These are phyloP conservation scores for Brachycybe producta DNA, from an alignment of 2,888 invertebrate species.

Conservation along the genomic window DNA sequence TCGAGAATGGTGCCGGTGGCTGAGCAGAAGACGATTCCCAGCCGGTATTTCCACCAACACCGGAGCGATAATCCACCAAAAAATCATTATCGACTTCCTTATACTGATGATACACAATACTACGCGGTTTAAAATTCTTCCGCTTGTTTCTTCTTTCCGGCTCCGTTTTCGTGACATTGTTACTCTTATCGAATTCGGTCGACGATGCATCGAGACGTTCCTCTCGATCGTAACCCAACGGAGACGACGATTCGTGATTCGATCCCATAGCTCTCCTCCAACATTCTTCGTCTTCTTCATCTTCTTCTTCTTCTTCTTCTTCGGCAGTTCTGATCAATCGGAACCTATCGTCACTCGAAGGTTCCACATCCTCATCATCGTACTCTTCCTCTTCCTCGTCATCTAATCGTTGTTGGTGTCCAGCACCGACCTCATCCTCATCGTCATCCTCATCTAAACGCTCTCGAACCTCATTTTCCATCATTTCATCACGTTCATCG, in stretches of 20 bases:
- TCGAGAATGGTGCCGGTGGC: background rate
- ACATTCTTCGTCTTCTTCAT: too few relatives aligned
- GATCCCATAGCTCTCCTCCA: background rate
- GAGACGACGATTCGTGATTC: too few relatives aligned
- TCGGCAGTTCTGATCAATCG: too few relatives aligned
- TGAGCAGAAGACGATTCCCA: background rate
- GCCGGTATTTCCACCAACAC: background rate
- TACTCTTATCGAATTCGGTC: too few relatives aligned
- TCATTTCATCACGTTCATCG: background rate
- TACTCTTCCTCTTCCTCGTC: background rate
- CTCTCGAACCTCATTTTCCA: background rate
- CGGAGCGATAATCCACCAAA: background rate
- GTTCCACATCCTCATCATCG: background rate
- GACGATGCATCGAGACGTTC: too few relatives aligned
- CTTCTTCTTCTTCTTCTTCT: too few relatives aligned
- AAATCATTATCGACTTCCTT: constrained; percentile 17
- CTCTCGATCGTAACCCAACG: too few relatives aligned
- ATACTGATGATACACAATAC: constrained; percentile 38
- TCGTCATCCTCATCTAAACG: background rate
- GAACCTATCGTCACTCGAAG: background rate
- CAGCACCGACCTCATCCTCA: background rate
- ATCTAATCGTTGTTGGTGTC: background rate
- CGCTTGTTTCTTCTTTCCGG: constrained; percentile 52
- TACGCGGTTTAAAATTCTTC: constrained; percentile 65
- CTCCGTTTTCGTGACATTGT: background rate